A percentile compares a stretch with the other conserved stretches of the same genome.
phyloP scores from a whole-genome alignment of 2,113 vertebrate species.

The Bos indicus region DNA sequence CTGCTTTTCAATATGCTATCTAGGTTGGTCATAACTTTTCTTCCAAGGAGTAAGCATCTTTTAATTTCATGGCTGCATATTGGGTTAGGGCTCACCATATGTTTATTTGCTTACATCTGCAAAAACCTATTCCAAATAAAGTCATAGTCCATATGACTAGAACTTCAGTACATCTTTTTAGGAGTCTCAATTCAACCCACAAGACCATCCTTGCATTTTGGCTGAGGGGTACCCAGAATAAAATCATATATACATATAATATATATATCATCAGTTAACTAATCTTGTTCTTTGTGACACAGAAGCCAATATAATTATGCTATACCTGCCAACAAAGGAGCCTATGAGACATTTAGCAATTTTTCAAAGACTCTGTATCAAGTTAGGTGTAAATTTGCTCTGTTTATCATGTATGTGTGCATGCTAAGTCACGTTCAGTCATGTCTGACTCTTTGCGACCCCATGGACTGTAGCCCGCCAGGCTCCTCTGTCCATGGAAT shows the following conservation, averaged over 20 bases:
- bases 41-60: no score
- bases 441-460: rapidly evolving
- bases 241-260: neutral
- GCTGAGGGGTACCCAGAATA: neutral
- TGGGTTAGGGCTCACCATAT: no score
- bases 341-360: neutral
- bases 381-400: neutral
- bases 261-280: neutral
- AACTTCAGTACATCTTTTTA: neutral
- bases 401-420: neutral
- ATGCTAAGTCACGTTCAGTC: neutral
- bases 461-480: rapidly evolving
- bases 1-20: no score
- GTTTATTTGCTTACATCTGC: neutral
- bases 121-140: neutral
- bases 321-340: neutral
- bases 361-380: neutral
- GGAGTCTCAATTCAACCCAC: neutral
- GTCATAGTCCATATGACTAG: neutral
- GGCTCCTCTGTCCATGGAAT: neutral
- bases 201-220: neutral
- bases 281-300: neutral
- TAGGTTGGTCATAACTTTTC: no score
- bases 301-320: neutral
- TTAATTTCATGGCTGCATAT: no score